Evolutionary conservation across 1,140 invertebrate species (phyloP).

Genomic region (Sweltsa coloradensis): DNA sequence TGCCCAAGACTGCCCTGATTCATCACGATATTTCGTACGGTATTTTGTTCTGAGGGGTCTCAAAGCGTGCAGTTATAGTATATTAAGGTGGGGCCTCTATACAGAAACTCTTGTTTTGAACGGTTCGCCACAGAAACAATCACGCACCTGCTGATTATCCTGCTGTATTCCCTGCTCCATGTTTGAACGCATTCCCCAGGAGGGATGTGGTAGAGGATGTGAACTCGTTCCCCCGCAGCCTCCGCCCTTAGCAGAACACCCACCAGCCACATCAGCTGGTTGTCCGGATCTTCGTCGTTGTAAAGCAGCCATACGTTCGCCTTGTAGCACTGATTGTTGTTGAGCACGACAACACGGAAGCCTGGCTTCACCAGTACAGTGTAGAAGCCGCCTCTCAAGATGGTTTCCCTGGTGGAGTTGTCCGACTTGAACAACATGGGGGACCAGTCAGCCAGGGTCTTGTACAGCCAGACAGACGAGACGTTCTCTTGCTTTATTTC

Average conservation of each 20-base stretch:
- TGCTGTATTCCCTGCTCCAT: slow-evolving; percentile 15
- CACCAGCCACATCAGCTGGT: slow-evolving; percentile 37
- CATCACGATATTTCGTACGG: too few species aligned
- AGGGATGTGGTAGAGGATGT: slow-evolving; percentile 44
- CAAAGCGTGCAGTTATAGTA: too few species aligned
- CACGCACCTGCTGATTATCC: slow-evolving; percentile 16
- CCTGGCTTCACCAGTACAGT: slow-evolving; percentile 45
- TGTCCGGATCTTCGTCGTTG: slow-evolving; percentile 25
- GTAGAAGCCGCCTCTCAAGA: slow-evolving; percentile 56
- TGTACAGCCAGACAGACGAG: slow-evolving; percentile 53
- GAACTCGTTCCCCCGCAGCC: slow-evolving; percentile 31
- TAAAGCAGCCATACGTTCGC: slow-evolving; percentile 45
- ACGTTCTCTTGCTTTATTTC: slow-evolving; percentile 33
- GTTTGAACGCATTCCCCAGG: slow-evolving; percentile 34
- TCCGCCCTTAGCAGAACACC: slow-evolving; percentile 32
- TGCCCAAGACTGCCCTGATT: too few species aligned
- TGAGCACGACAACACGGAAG: slow-evolving; percentile 57
- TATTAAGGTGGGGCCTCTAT: too few species aligned
- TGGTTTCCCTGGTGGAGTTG: slow-evolving; percentile 44
- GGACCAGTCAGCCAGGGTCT: slow-evolving; percentile 47
- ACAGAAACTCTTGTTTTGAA: too few species aligned
- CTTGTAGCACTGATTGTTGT: slow-evolving; percentile 59
- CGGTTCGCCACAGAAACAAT: too few species aligned
- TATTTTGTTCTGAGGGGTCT: too few species aligned
- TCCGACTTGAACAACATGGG: slow-evolving; percentile 46